Evolutionary conservation across 2,113 vertebrate species (phyloP), one percentile per base, ranked within the genome.

Genomic region (Lepisosteus osseus): DNA sequence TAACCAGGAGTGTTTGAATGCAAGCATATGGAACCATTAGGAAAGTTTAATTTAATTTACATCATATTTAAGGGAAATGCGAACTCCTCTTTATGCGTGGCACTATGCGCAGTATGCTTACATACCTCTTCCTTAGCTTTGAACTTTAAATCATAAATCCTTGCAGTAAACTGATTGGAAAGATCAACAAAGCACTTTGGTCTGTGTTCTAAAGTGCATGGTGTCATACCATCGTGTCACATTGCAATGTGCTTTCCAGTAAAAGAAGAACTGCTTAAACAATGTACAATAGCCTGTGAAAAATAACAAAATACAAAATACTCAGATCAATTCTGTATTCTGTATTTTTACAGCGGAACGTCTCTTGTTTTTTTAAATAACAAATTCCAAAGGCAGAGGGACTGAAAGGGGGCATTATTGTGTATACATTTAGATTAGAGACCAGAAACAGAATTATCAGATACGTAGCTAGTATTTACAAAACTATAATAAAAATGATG

Each of bases 41-140:
- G 62, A 65, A 68, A 76, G 72, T 62, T 82, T 78, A 70, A 80
- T 80, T 78, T 56, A 80, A 83, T 82, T 74, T 78, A 68, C 67
- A 69, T 75, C 73, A 70, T 75, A 75, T 77, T 70, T 80, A 65
- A 74, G 76, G 69, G 66, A 77, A 70, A 80, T 75, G 71, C 47
- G 59, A 76, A 74, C 64, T 61, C 61, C 65, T 3, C 54, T 44
- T 68, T 43, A 67, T 70, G 69, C 56, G 40, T 64, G 56, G 74
- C 56, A 17, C 69, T 47, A 7, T 55, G 61, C 63, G 63, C 42
- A 63, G 68, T 68, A 65, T 75, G 75, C 70, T 78, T 72, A 69
- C 72, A 78, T 78, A 76, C 67, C 68, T 76, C 62, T 69, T 12
- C 44, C 47, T 65, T 74, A 55, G 65, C 74, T 79, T 80, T 82